phyloP scores from a whole-genome alignment of 2,113 vertebrate species.

The Motacilla alba region DNA sequence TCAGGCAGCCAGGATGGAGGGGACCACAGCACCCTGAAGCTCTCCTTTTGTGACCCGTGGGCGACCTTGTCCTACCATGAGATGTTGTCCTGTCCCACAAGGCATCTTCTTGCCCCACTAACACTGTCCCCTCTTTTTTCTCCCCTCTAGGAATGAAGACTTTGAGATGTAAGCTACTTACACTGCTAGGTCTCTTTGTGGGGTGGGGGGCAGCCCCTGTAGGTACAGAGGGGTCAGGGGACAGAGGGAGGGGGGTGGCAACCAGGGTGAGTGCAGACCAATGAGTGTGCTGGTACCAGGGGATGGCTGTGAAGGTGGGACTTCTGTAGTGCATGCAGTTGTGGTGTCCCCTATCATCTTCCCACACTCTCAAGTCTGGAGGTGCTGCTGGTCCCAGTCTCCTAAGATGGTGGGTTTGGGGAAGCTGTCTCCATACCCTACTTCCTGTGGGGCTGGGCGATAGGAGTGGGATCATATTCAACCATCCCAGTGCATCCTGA shows the following conservation, averaged over 20 bases:
- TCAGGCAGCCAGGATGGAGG: not conserved
- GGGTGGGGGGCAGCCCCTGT: not conserved
- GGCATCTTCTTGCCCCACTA: not conserved
- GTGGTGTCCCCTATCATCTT: not conserved
- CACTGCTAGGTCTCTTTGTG: not conserved
- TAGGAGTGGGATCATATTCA: not conserved
- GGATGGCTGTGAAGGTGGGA: not conserved
- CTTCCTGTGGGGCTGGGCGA: not conserved
- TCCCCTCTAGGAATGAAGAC: constrained; percentile 8
- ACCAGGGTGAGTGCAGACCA: not conserved
- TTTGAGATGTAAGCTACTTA: constrained; percentile 58
- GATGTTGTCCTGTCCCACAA: not conserved
- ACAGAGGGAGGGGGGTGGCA: not conserved
- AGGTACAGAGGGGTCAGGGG: not conserved
- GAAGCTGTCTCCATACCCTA: not conserved
- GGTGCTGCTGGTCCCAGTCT: not conserved
- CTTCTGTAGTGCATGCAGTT: not conserved
- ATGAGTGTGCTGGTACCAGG: not conserved
- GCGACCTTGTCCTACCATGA: not conserved
- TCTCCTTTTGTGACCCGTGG: not conserved
- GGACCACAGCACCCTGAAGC: not conserved
- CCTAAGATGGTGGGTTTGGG: not conserved
- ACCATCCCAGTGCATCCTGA: not conserved
- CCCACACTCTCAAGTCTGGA: not conserved
- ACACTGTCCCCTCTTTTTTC: not conserved